Evolutionary conservation across 1,140 invertebrate genomes (phyloP).

Genomic region (Drosophila repleta): DNA sequence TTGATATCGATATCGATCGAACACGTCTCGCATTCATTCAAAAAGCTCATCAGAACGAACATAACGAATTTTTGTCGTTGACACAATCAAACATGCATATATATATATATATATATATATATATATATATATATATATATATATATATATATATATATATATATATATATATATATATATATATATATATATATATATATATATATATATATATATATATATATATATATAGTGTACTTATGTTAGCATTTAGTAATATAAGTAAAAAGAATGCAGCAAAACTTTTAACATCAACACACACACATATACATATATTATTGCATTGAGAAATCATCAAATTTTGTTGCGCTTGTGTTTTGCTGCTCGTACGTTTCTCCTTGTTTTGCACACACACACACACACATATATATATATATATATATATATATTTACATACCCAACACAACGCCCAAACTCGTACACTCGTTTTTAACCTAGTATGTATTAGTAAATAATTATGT

Average conservation of each 20-base stretch:
- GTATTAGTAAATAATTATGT: slow-evolving; percentile 30
- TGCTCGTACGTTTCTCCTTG: slow-evolving; percentile 30
- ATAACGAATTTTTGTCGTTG: slow-evolving; percentile 28
- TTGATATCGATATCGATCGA: slow-evolving; percentile 41
- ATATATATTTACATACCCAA: slow-evolving; percentile 5
- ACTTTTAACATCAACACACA: slow-evolving; percentile 15
- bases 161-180: not conserved
- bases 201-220: not conserved
- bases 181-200: not conserved
- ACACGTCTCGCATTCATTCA: slow-evolving; percentile 13
- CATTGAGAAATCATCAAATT: slow-evolving; percentile 9
- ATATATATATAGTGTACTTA: slow-evolving; percentile 18
- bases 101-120: not conserved
- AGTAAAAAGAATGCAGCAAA: slow-evolving; percentile 13
- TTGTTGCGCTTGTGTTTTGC: slow-evolving; percentile 36
- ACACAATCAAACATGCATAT: slow-evolving; percentile 29
- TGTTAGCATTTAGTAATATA: slow-evolving; percentile 47
- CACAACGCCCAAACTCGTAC: too few species aligned
- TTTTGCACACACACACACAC: slow-evolving; percentile 22
- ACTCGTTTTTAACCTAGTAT: slow-evolving; percentile 34
- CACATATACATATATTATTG: too few species aligned
- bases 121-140: slow-evolving; percentile 7
- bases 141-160: slow-evolving; percentile 12
- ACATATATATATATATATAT: slow-evolving; percentile 12
- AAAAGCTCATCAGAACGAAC: slow-evolving; percentile 33